Evolutionary conservation across 2,888 invertebrate genomes (phyloP), one percentile per base, ranked within the genome.

Genomic region (Tetragnatha montana): DNA sequence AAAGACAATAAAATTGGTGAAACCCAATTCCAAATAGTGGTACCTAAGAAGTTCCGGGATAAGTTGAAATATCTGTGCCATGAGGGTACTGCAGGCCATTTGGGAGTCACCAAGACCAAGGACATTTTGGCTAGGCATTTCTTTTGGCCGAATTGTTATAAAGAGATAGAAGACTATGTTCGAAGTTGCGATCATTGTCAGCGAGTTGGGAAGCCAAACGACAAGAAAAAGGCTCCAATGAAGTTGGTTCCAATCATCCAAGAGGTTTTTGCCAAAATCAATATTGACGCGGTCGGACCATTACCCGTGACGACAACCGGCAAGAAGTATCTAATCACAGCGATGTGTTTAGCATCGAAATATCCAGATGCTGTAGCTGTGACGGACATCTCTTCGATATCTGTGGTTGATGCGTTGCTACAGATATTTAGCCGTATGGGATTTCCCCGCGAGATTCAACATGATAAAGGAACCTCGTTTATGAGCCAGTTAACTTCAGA

Each of bases 151-250:
- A n/a, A n/a, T n/a, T 82, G 70, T 12, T 82, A 73, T 10, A 79
- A 82, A 51, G 79, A 83, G 1, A 22, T 74, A 0, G 80, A 88
- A 79, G 69, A 68, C 6, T 80, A 68, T 51, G 84, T 50, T 2
- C 21, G n/a, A 69, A 74, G 8, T 14, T 83, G 75, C 73, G 80
- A 80, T 47, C 12, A 7, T 7, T 84, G 84, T 22, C 80, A 88
- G 75, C 8, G 74, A 10, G 80, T 17, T 0, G 80, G 84, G 8
- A 76, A 82, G 71, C 12, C 51, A 6, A 22, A 7, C n/a, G 81
- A 87, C 19, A 87, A 81, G n/a, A 81, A 82, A 8, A 88, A 78
- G 17, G 82, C 68, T 1, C 82, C 68, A 8, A 19, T 88, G 22
- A 81, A 69, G 17, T 47, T 81, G 6, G 81, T 81, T 19, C 87